phyloP scores from a whole-genome alignment of 2,797 vertebrate genomes.

The Micromesistius poutassou region DNA sequence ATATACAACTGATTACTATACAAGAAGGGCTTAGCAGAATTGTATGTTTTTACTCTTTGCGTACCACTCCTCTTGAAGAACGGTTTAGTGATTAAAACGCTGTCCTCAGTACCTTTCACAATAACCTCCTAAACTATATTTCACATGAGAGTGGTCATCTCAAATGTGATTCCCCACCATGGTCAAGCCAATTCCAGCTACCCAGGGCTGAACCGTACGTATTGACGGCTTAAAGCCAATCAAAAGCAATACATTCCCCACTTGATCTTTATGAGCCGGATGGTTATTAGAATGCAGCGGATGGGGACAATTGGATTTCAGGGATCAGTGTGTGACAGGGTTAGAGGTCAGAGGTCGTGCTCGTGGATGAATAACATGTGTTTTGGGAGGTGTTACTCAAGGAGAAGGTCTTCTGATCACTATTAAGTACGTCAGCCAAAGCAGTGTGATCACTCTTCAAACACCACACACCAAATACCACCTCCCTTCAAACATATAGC shows the following conservation, averaged over 20 bases:
- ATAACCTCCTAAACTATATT: not conserved
- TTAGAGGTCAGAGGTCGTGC: slow-evolving; percentile 17
- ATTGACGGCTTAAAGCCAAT: slow-evolving; percentile 20
- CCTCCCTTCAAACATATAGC: not conserved
- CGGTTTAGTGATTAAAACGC: not conserved
- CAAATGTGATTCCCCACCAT: not conserved
- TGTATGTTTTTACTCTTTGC: too few relatives aligned
- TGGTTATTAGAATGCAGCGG: slow-evolving; percentile 49
- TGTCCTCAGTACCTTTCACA: not conserved
- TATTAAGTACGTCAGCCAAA: not conserved
- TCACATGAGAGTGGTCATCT: not conserved
- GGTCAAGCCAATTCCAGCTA: not conserved
- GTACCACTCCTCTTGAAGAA: too few relatives aligned
- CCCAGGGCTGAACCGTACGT: not conserved
- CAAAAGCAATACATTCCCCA: slow-evolving; percentile 36
- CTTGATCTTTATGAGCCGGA: slow-evolving; percentile 32
- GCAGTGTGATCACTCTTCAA: not conserved
- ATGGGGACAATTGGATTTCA: slow-evolving; percentile 45
- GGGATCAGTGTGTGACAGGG: slow-evolving; percentile 33
- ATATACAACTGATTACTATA: too few relatives aligned
- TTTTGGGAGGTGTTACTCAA: not conserved
- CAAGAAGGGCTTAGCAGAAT: too few relatives aligned
- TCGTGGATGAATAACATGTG: slow-evolving; percentile 31
- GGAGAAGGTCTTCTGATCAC: not conserved
- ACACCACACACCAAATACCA: not conserved